A percentile compares a stretch with the other conserved stretches of the same genome.
These are phyloP conservation scores for Ceratina calcarata DNA, from an alignment of 1,140 invertebrate genomes.

Conservation along the genomic window DNA sequence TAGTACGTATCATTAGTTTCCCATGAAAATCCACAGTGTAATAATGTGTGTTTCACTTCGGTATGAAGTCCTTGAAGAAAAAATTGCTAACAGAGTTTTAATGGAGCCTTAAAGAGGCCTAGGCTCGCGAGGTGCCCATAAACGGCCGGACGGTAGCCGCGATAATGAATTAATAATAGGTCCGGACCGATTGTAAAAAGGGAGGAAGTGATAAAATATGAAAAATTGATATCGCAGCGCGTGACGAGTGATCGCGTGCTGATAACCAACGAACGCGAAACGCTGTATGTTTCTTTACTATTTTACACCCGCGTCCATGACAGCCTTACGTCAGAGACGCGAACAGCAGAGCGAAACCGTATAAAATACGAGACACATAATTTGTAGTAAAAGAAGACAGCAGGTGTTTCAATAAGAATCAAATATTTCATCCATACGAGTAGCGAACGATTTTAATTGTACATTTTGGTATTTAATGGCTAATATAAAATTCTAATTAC, in stretches of 20 bases:
- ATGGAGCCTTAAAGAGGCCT: constrained; percentile 4
- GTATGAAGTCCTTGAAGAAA: neutral
- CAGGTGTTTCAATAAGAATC: too few relatives aligned
- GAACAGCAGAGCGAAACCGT: constrained; percentile 40
- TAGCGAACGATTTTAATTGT: neutral
- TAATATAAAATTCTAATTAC: neutral
- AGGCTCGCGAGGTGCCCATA: constrained; percentile 4
- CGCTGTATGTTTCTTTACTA: constrained; percentile 42
- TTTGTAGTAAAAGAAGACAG: neutral
- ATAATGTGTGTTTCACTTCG: too few relatives aligned
- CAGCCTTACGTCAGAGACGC: constrained; percentile 29
- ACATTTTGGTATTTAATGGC: neutral
- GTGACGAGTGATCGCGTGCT: constrained; percentile 61
- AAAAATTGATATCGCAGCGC: constrained; percentile 61
- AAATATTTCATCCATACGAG: neutral
- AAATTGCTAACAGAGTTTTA: constrained; percentile 5
- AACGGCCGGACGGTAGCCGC: constrained; percentile 19
- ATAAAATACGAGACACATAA: neutral
- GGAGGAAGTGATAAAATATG: constrained; percentile 51
- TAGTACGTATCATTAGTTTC: too few relatives aligned
- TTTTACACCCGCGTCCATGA: constrained; percentile 33
- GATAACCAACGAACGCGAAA: constrained; percentile 51
- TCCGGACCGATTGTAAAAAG: constrained; percentile 21
- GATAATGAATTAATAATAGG: constrained; percentile 48
- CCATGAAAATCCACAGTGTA: too few relatives aligned